Conservation (phyloP, 2,113 vertebrate genomes). For the Myrmecophaga tridactyla region DNA sequence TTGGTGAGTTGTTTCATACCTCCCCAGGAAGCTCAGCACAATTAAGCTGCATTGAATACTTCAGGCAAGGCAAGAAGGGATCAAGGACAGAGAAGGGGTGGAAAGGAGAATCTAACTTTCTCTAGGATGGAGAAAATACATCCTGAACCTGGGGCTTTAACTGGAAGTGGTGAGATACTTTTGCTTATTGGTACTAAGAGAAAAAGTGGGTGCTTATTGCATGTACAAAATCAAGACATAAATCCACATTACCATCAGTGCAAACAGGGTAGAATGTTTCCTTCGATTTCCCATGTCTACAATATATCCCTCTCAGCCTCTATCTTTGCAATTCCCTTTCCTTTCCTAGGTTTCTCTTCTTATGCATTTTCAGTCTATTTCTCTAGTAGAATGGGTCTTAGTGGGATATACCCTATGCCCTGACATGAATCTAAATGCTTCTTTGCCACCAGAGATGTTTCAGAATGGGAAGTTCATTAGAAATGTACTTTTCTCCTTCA, state of each 20-base stretch:
- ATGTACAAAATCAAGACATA: not conserved
- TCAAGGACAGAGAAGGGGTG: not conserved
- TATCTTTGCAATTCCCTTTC: not conserved
- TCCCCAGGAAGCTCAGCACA: not conserved
- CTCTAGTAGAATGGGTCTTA: not conserved
- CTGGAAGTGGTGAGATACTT: not conserved
- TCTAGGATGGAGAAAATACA: not conserved
- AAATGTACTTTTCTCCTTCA: not conserved
- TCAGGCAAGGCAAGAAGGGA: not conserved
- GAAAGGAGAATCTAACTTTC: not conserved
- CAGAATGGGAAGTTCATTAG: not conserved
- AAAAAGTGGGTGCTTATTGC: not conserved
- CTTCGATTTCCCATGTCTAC: not conserved
- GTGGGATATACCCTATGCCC: not conserved
- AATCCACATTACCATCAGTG: not conserved
- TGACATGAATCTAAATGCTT: not conserved
- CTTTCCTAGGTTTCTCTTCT: not conserved
- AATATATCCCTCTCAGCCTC: not conserved
- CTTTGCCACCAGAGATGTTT: not conserved
- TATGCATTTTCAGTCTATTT: not conserved
- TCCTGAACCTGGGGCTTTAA: not conserved
- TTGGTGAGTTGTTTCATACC: not conserved
- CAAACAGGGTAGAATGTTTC: not conserved
- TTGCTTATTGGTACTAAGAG: not conserved
- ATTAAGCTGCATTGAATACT: not conserved